Conservation (phyloP, 2,888 invertebrate genomes). For the Cancer borealis region DNA sequence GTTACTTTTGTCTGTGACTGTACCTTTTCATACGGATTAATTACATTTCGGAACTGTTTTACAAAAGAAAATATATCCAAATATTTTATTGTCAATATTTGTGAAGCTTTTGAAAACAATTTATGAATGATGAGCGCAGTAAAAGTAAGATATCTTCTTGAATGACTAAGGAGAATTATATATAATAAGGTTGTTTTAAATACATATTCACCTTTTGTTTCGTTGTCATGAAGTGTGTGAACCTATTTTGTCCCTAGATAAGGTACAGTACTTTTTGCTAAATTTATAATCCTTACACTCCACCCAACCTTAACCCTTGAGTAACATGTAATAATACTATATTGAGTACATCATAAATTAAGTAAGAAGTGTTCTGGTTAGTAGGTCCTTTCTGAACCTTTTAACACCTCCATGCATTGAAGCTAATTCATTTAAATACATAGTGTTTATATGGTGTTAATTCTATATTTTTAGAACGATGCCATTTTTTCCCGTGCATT, state of each 20-base stretch:
- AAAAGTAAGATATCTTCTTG: not conserved
- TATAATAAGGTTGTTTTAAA: not conserved
- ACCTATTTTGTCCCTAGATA: not conserved
- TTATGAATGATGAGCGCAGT: not conserved
- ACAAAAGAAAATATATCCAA: not conserved
- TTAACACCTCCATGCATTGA: not conserved
- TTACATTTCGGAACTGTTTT: not conserved
- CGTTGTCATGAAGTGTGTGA: not conserved
- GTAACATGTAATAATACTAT: not conserved
- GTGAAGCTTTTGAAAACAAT: not conserved
- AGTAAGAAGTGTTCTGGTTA: conserved; percentile 17
- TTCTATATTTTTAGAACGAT: not conserved
- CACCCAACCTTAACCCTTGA: not conserved
- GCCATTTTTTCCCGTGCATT: conserved; percentile 14
- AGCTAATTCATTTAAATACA: conserved; percentile 26
- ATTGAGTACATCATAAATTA: not conserved
- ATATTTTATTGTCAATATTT: not conserved
- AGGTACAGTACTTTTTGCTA: not conserved
- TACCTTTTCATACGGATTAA: not conserved
- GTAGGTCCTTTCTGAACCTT: not conserved
- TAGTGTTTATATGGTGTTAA: not conserved
- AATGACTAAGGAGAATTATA: not conserved
- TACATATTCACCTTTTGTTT: not conserved
- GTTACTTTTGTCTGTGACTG: conserved; percentile 22
- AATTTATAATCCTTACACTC: not conserved